Evolutionary conservation across 2,113 vertebrate genomes (phyloP), one percentile per base, ranked within the genome.

Genomic region (human (Homo sapiens)): DNA sequence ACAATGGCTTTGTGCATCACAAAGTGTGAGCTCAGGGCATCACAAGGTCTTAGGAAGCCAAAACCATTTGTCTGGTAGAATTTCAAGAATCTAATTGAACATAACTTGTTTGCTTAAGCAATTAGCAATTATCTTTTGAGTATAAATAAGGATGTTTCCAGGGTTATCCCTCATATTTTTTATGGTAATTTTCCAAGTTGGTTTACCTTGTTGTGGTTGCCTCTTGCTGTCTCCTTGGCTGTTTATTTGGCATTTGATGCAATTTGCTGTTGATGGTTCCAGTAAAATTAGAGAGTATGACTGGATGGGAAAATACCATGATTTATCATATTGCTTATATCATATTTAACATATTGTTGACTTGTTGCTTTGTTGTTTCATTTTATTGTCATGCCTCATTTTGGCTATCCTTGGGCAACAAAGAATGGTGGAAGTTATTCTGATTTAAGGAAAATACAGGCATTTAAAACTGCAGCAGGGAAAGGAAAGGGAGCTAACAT

Each of bases 31-130:
- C 61, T 57, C 93, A 93, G 94, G 38, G 89, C 88, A 85, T 78
- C 81, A 50, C 61, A 97, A 87, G 55, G 81, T 86, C 83, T 94
- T 43, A 81, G 88, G 80, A 84, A 93, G 90, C 79, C 96, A 95
- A 98, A 98, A 91, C 52, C 50, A 90, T 95, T 96, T 95, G 38
- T 90, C 68, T 90, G 72, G 85, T 88, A 79, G 86, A 93, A 93
- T 48, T 82, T 93, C 76, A 90, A 90, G 81, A 90, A 48, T 90
- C 45, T 57, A 92, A 89, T 59, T 88, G 59, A 79, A 89, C 55
- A 80, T 89, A 85, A 6, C 32, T 78, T 88, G 50, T 35, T 95
- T 94, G 45, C 85, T 68, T 95, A 95, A 86, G 89, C 61, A 94
- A 92, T 84, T 68, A 79, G 59, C 55, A 82, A 38, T 59, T 78